Percentiles rank a stretch among this genome's conserved stretches.
These are phyloP conservation scores for Trachurus trachurus DNA, from an alignment of 2,797 vertebrate genomes.

Conservation along the genomic window DNA sequence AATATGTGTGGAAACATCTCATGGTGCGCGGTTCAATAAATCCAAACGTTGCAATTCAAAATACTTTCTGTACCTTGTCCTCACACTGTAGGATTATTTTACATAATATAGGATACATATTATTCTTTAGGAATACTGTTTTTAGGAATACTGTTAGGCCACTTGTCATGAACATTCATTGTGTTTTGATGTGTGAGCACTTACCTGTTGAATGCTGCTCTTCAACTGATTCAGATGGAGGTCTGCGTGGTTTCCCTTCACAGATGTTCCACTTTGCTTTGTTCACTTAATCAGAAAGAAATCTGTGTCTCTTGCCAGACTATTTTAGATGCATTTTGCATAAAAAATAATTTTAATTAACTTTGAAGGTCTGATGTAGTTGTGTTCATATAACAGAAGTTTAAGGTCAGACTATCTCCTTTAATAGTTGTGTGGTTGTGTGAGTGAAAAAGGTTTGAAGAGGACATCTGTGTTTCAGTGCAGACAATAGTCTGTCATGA, in stretches of 20 bases:
- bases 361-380: background rate
- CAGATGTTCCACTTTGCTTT: background rate
- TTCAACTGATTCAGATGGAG: no score
- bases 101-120: background rate
- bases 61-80: no score
- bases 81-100: no score
- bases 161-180: no score
- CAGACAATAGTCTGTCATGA: background rate
- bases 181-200: no score
- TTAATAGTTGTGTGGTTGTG: background rate
- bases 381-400: background rate
- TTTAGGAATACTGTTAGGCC: no score
- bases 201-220: no score
- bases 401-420: background rate
- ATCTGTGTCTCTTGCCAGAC: no score
- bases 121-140: background rate
- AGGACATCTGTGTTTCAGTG: background rate
- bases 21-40: background rate
- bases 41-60: background rate
- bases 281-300: no score
- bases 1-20: background rate
- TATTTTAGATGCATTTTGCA: background rate
- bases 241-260: background rate
- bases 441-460: constrained; percentile 4
- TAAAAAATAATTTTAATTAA: background rate